These are phyloP conservation scores for Drosophila rellima DNA, from an alignment of 2,888 invertebrate genomes.

Conservation along the genomic window DNA sequence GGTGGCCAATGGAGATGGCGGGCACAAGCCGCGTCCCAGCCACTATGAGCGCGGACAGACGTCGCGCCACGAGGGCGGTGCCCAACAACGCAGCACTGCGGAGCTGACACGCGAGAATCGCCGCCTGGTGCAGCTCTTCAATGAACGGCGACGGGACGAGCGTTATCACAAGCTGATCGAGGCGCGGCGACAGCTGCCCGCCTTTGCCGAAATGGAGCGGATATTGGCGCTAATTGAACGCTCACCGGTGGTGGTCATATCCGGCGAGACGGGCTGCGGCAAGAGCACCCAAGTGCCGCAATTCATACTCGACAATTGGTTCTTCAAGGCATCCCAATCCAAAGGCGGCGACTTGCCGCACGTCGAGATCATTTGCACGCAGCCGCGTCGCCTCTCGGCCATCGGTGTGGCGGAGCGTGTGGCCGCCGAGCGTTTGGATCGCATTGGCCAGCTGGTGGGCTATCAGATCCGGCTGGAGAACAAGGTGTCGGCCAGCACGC, in stretches of 20 bases:
- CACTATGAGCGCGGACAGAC: constrained; percentile 89
- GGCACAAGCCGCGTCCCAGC: constrained; percentile 86
- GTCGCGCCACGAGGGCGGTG: constrained; percentile 87
- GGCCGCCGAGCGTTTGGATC: constrained; percentile 93
- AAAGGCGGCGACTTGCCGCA: constrained; percentile 87
- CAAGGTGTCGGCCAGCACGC: constrained; percentile 91
- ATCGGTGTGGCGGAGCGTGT: constrained; percentile 97
- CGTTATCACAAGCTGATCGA: constrained; percentile 90
- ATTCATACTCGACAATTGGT: constrained; percentile 95
- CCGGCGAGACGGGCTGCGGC: constrained; percentile 94
- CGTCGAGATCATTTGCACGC: constrained; percentile 95
- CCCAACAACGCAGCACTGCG: constrained; percentile 86
- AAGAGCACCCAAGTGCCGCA: constrained; percentile 97
- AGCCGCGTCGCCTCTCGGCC: constrained; percentile 96
- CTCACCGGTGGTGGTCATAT: constrained; percentile 88
- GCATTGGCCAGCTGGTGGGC: constrained; percentile 86
- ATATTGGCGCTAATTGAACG: constrained; percentile 89
- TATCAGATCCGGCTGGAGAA: constrained; percentile 93
- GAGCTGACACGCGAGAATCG: constrained; percentile 88
- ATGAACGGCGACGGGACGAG: constrained; percentile 88
- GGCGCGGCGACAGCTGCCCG: constrained; percentile 89
- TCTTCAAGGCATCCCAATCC: constrained; percentile 86
- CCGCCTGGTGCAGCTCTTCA: constrained; percentile 88
- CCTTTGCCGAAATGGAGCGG: constrained; percentile 90
- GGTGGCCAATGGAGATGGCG: constrained; percentile 52